These are phyloP conservation scores for Kuschelorhynchus macadamiae DNA, from an alignment of 2,888 invertebrate species.

Conservation along the genomic window DNA sequence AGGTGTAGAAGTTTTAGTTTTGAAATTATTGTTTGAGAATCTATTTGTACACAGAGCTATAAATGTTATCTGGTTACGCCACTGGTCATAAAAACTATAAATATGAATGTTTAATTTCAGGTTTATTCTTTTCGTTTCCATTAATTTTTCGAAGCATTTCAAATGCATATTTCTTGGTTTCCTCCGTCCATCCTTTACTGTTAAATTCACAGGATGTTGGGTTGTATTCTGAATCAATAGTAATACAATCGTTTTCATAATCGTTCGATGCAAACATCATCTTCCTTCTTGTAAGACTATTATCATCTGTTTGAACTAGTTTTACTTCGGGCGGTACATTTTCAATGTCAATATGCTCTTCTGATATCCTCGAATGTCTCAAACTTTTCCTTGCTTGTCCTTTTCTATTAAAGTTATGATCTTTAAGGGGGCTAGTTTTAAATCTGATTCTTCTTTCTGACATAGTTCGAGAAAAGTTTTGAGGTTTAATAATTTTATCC, in stretches of 20 bases:
- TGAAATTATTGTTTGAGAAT: no score
- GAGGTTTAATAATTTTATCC: constrained; percentile 61
- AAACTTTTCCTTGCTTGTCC: constrained; percentile 34
- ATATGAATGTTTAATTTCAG: constrained; percentile 60
- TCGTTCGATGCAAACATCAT: constrained; percentile 11
- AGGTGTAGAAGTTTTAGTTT: no score
- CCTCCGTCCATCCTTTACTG: constrained; percentile 64
- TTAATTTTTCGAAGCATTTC: constrained; percentile 64
- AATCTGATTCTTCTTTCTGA: constrained; percentile 65
- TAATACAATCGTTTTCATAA: constrained; percentile 20
- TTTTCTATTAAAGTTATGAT: constrained; percentile 55
- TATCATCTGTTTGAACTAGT: not conserved
- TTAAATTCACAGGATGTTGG: constrained; percentile 21
- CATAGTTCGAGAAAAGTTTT: constrained; percentile 61
- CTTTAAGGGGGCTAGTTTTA: constrained; percentile 66
- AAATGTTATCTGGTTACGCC: no score
- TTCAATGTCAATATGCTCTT: constrained; percentile 16
- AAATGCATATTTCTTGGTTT: constrained; percentile 65
- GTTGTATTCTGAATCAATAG: not conserved
- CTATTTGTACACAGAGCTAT: no score
- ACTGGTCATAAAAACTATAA: no score
- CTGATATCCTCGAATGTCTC: constrained; percentile 42
- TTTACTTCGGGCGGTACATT: not conserved
- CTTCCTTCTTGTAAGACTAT: constrained; percentile 7
- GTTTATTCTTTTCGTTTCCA: constrained; percentile 46